phyloP scores from a whole-genome alignment of 2,888 invertebrate genomes.

The Hyalella azteca region DNA sequence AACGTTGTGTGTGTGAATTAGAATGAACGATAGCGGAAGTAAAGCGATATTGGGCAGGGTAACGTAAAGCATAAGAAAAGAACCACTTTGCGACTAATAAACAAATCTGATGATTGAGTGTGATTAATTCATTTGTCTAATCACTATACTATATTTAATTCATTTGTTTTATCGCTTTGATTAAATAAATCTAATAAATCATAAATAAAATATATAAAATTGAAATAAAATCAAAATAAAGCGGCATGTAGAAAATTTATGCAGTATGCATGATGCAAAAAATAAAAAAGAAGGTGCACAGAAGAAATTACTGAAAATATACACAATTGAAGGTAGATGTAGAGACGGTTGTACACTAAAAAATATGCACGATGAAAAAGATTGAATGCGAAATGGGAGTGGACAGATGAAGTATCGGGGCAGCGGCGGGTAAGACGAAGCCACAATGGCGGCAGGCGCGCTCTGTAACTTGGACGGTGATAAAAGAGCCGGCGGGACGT shows the following conservation, averaged over 20 bases:
- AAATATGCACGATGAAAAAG: too few relatives aligned
- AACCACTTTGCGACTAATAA: not conserved
- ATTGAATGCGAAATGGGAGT: too few relatives aligned
- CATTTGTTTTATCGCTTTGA: too few relatives aligned
- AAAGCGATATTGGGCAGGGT: not conserved
- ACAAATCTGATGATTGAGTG: too few relatives aligned
- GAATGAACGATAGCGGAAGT: not conserved
- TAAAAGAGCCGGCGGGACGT: conserved; percentile 30
- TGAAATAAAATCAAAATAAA: too few relatives aligned
- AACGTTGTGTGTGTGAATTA: too few relatives aligned
- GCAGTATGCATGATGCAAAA: not conserved
- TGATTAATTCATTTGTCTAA: too few relatives aligned
- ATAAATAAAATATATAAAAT: too few relatives aligned
- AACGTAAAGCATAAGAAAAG: not conserved
- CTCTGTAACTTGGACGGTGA: conserved; percentile 13
- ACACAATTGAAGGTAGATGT: not conserved
- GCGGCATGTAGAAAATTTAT: not conserved
- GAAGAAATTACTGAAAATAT: not conserved
- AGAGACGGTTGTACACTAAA: not conserved
- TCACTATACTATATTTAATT: too few relatives aligned
- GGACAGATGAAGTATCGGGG: not conserved
- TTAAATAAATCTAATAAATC: too few relatives aligned
- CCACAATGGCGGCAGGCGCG: not conserved
- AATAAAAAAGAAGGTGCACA: not conserved
- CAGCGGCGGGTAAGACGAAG: not conserved